A percentile compares a stretch with the other conserved stretches of the same genome.
These are phyloP conservation scores for Hexactinellida sp. DNA, from an alignment of 37 sponge, comb jelly and placozoan genomes.

Conservation along the genomic window DNA sequence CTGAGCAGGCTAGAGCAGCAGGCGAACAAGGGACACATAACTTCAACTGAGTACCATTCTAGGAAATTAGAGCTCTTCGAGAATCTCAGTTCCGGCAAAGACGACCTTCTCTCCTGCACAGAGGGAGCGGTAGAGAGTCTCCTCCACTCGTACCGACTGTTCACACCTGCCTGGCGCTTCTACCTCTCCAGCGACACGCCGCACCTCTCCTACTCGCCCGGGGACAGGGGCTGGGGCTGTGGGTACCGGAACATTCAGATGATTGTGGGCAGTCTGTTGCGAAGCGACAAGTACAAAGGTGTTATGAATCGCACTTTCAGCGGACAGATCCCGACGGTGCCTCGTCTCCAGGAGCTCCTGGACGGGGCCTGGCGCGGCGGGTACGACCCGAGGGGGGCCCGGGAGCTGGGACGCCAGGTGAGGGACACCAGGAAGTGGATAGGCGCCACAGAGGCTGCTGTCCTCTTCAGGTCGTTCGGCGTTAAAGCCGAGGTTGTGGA, in stretches of 20 bases:
- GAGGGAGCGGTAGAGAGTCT: neutral
- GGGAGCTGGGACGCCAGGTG: neutral
- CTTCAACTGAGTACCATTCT: neutral
- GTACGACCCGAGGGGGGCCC: neutral
- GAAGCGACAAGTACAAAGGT: neutral
- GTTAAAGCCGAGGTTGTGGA: neutral
- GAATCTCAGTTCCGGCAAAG: neutral
- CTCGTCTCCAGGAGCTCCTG: neutral
- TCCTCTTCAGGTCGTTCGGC: neutral
- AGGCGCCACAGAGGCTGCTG: slow-evolving; percentile 1
- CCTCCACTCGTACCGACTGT: neutral
- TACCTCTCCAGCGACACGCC: slow-evolving; percentile 1
- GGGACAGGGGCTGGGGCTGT: slow-evolving; percentile 43
- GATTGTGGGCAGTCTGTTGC: slow-evolving; percentile 24
- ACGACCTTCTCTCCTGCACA: neutral
- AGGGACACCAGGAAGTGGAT: neutral
- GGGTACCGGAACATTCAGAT: slow-evolving; percentile 40
- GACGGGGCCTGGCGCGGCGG: neutral
- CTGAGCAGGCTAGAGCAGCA: neutral
- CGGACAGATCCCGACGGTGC: neutral
- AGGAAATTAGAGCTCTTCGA: neutral
- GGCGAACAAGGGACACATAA: neutral
- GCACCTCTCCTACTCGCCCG: neutral
- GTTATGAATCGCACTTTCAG: neutral
- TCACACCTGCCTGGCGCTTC: neutral